Percentiles rank a stretch among this genome's conserved stretches.
phyloP scores from a whole-genome alignment of 2,888 invertebrate species.

The Pheosia gnoma region DNA sequence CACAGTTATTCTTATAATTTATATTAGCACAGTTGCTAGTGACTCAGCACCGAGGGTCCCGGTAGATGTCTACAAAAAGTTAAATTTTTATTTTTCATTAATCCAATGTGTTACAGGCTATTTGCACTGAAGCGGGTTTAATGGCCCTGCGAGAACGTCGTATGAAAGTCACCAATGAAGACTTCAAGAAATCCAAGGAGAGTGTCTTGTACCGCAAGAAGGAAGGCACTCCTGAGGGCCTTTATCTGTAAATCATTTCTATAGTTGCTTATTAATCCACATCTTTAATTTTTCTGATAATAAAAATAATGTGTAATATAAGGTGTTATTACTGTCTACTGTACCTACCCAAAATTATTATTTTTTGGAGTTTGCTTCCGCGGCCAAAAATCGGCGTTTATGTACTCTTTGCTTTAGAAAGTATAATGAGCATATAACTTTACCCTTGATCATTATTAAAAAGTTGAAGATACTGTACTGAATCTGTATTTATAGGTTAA shows the following conservation, averaged over 20 bases:
- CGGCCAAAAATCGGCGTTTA: too few species aligned
- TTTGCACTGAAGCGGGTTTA: slow-evolving; percentile 99
- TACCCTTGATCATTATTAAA: too few species aligned
- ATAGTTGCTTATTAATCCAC: slow-evolving; percentile 28
- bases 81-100: neutral
- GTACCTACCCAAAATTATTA: neutral
- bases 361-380: too few species aligned
- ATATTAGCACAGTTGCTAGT: too few species aligned
- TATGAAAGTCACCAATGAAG: slow-evolving; percentile 99
- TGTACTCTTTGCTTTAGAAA: too few species aligned
- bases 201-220: slow-evolving; percentile 99
- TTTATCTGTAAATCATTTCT: slow-evolving; percentile 91
- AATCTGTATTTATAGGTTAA: too few species aligned
- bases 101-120: slow-evolving; percentile 90
- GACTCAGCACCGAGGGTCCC: too few species aligned
- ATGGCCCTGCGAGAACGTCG: slow-evolving; percentile 98
- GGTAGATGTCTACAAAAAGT: too few species aligned
- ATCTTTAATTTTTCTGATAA: slow-evolving; percentile 16
- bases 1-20: too few species aligned
- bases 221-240: slow-evolving; percentile 99
- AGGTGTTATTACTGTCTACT: neutral
- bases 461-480: too few species aligned
- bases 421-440: too few species aligned
- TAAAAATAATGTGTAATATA: neutral
- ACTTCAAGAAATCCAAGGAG: slow-evolving; percentile 99